Evolutionary conservation across 2,113 vertebrate genomes (phyloP).

Genomic region (Alligator sinensis): DNA sequence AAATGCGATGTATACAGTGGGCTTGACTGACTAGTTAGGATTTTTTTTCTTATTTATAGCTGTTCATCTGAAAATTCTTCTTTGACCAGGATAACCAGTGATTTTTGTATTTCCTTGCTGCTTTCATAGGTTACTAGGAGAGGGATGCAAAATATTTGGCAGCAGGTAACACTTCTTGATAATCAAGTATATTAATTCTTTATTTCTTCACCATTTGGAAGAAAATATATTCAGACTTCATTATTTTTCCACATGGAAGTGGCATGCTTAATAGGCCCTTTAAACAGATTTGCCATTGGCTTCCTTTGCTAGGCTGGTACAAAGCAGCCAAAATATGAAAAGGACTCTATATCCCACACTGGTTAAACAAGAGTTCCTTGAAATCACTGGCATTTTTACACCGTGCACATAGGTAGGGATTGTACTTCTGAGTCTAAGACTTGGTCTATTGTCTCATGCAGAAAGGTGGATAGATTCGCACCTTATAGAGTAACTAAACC

Average conservation of each 20-base stretch:
- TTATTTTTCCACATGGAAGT: background rate
- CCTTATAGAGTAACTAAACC: no score
- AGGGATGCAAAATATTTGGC: background rate
- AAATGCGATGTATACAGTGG: rapidly evolving
- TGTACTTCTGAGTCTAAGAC: background rate
- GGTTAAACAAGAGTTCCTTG: background rate
- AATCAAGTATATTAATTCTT: background rate
- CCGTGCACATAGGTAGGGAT: background rate
- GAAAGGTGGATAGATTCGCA: no score
- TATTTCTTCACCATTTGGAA: background rate
- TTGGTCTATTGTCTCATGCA: background rate
- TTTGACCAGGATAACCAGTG: background rate
- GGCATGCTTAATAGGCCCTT: background rate
- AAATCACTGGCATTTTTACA: rapidly evolving
- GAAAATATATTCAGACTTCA: background rate
- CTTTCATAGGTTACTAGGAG: background rate
- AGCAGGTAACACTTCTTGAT: background rate
- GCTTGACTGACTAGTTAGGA: background rate
- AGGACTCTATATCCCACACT: background rate
- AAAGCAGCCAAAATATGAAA: background rate
- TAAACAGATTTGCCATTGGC: rapidly evolving
- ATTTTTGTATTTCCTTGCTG: background rate
- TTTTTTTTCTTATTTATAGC: background rate
- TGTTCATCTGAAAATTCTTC: background rate
- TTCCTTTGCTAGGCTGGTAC: background rate